Conservation (phyloP, 2,888 invertebrate species). For the Phortica magna region DNA sequence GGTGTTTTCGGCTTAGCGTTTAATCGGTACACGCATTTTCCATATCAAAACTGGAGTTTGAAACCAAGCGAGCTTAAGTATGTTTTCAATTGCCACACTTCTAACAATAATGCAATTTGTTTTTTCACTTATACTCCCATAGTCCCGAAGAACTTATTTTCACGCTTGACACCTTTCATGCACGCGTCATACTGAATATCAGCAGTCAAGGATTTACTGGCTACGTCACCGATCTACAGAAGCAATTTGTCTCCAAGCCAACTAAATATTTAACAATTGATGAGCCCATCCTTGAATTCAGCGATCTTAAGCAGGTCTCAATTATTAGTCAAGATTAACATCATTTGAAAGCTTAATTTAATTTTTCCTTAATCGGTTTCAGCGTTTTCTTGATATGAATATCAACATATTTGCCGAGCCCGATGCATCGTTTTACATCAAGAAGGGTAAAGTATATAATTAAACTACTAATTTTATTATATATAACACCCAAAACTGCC, state of each 20-base stretch:
- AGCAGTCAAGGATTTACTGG: conserved; percentile 62
- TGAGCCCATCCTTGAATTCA: conserved; percentile 63
- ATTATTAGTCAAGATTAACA: not conserved
- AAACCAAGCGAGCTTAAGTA: conserved; percentile 65
- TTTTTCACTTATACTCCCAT: conserved; percentile 15
- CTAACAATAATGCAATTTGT: not conserved
- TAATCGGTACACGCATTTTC: conserved; percentile 73
- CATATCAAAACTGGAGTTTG: conserved; percentile 69
- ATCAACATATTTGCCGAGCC: conserved; percentile 73
- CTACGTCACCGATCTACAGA: conserved; percentile 58
- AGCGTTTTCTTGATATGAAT: conserved; percentile 65
- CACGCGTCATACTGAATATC: conserved; percentile 60
- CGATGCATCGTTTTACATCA: conserved; percentile 72
- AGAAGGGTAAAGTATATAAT: conserved; percentile 55
- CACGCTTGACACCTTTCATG: conserved; percentile 62
- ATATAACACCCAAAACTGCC: not conserved
- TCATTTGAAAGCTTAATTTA: not conserved
- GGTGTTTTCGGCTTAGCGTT: conserved; percentile 74
- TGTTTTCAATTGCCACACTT: conserved; percentile 26
- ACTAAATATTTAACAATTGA: conserved; percentile 63
- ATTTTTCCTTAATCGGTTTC: not conserved
- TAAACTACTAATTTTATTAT: not conserved
- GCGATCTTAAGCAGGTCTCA: conserved; percentile 61
- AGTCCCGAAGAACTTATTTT: conserved; percentile 67
- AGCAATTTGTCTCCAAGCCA: conserved; percentile 54